These are phyloP conservation scores for Macrosiphum euphorbiae DNA, from an alignment of 2,888 invertebrate genomes.

Conservation along the genomic window DNA sequence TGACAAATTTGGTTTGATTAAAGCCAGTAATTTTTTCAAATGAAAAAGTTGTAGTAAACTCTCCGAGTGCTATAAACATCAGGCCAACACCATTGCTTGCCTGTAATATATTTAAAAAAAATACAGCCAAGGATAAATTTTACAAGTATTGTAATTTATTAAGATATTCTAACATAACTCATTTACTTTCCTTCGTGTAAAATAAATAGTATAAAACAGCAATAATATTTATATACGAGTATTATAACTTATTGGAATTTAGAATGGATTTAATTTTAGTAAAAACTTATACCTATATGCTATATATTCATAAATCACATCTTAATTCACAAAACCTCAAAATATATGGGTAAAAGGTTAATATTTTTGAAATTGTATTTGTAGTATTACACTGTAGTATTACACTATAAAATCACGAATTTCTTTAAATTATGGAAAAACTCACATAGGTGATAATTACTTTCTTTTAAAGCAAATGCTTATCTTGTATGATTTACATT, in stretches of 20 bases:
- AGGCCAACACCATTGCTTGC: slow-evolving; percentile 50
- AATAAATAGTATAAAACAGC: neutral
- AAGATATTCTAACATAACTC: neutral
- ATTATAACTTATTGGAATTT: neutral
- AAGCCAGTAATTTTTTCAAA: slow-evolving; percentile 28
- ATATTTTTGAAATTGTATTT: no score
- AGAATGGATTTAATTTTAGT: neutral
- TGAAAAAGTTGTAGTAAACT: slow-evolving; percentile 25
- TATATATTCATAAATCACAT: neutral
- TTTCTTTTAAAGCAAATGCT: no score
- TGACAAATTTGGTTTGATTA: neutral
- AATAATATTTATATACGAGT: neutral
- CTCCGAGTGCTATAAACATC: slow-evolving; percentile 48
- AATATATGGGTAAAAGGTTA: neutral
- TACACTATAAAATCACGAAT: no score
- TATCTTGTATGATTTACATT: no score
- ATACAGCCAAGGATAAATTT: neutral
- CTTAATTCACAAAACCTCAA: neutral
- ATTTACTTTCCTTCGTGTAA: neutral
- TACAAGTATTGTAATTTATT: neutral
- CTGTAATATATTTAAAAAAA: slow-evolving; percentile 25
- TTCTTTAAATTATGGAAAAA: no score
- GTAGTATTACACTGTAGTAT: no score
- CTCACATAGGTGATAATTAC: no score
- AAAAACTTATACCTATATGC: neutral